Evolutionary conservation across 30 jellyfish, hydroid and myxozoan genomes (phyloP), one percentile per base, ranked within the genome.

Genomic region (Chrysaora quinquecirrha): DNA sequence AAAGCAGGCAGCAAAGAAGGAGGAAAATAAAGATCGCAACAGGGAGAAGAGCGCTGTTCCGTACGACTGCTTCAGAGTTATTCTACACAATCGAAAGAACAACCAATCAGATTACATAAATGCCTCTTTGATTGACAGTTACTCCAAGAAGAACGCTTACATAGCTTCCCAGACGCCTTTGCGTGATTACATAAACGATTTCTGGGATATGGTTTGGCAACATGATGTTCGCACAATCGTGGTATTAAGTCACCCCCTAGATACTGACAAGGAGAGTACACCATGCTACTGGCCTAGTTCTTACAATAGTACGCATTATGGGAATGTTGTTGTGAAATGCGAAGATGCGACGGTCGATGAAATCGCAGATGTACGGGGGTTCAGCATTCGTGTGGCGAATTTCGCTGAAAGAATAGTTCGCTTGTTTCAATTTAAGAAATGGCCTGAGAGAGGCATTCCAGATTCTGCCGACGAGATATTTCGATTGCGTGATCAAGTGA

Each of bases 151-250:
- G 33, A 28, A 58, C 43, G 93, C 91, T 4, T 92, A 86, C 73
- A 79, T 92, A 2, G 97, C 96, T 22, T 72, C 98, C 1, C 98
- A 92, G 70, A 91, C 83, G 23, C 98, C 98, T 0, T 50, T 80
- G 63, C 56, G 76, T 43, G 72, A 61, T 24, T 67, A 82, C 16
- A n/a, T 83, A 3, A 76, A 62, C 24, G 95, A 92, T 33, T 92
- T 92, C 67, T 92, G 96, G 96, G 90, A 35, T 47, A 92, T 92
- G 98, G 66, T 92, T 2, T 86, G 95, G 90, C 97, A 92, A 75
- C 67, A 85, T 25, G 64, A 92, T 10, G 67, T 72, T n/a, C 77
- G 80, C 11, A 75, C 97, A 0, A 75, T 92, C 38, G 93, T 92
- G 64, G 76, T 86, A 83, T 30, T 92, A 78, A 66, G 34, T 9